Percentiles rank a stretch among this genome's conserved stretches.
Conservation (phyloP, 2,888 invertebrate genomes). For the Nomada ferruginata region DNA sequence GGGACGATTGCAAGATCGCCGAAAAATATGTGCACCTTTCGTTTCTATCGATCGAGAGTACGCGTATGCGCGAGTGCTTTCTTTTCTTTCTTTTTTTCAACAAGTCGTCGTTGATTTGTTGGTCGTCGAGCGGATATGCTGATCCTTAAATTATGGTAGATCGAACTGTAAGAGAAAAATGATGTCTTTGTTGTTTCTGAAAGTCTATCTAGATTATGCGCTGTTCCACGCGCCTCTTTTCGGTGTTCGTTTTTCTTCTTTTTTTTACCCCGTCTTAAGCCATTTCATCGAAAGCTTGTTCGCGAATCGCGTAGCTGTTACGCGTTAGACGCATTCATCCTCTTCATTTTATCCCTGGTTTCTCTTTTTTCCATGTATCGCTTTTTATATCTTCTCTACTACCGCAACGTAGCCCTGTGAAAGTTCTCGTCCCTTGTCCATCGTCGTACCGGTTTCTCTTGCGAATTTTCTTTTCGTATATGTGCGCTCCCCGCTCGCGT, state of each 20-base stretch:
- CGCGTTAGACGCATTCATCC: constrained; percentile 75
- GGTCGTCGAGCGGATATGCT: constrained; percentile 22
- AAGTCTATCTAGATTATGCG: background rate
- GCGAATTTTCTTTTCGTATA: constrained; percentile 16
- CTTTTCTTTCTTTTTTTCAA: background rate
- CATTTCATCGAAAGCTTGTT: constrained; percentile 58
- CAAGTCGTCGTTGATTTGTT: constrained; percentile 3
- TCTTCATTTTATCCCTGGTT: constrained; percentile 27
- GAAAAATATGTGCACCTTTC: background rate
- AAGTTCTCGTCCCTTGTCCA: constrained; percentile 21
- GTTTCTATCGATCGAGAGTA: constrained; percentile 23
- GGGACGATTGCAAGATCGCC: background rate
- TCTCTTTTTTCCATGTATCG: constrained; percentile 29
- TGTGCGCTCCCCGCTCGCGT: background rate
- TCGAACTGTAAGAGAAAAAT: constrained; percentile 52
- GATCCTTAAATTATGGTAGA: constrained; percentile 35
- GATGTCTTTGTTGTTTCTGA: constrained; percentile 7
- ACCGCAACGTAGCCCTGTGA: constrained; percentile 8
- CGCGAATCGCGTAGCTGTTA: constrained; percentile 80
- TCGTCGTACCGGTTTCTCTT: constrained; percentile 37
- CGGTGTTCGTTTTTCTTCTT: background rate
- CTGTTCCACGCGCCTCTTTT: background rate
- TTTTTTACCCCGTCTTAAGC: constrained; percentile 15
- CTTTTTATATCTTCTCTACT: constrained; percentile 10
- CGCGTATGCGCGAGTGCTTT: constrained; percentile 12